A percentile compares a stretch with the other conserved stretches of the same genome.
These are phyloP conservation scores for Lithosia quadra DNA, from an alignment of 2,888 invertebrate species.

Conservation along the genomic window DNA sequence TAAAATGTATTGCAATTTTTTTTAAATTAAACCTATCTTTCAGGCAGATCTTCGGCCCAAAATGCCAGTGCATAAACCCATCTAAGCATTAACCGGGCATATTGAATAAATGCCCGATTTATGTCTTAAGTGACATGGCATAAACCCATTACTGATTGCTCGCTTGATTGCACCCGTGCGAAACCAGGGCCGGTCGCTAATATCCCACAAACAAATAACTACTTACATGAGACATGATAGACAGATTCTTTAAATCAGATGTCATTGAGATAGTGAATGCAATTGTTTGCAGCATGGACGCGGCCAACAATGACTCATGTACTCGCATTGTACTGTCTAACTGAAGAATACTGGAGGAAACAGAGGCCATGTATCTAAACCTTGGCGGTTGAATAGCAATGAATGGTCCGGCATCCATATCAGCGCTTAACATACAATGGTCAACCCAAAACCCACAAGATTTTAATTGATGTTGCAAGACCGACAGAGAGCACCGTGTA, in stretches of 20 bases:
- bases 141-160: too few relatives aligned
- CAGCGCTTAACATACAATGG: constrained; percentile 52
- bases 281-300: constrained; percentile 62
- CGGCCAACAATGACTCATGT: constrained; percentile 71
- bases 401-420: constrained; percentile 45
- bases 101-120: too few relatives aligned
- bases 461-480: constrained; percentile 50
- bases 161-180: neutral
- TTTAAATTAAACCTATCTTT: too few relatives aligned
- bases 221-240: constrained; percentile 54
- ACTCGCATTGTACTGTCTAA: constrained; percentile 80
- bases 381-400: constrained; percentile 76
- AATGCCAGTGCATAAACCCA: too few relatives aligned
- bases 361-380: constrained; percentile 74
- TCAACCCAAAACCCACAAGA: constrained; percentile 46
- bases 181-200: neutral
- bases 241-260: constrained; percentile 71
- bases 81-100: too few relatives aligned
- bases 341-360: constrained; percentile 77
- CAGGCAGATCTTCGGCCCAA: too few relatives aligned
- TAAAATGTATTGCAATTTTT: neutral
- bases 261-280: constrained; percentile 79
- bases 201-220: constrained; percentile 3
- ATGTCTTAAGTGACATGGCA: too few relatives aligned
- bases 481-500: constrained; percentile 47